These are phyloP conservation scores for Forpus xanthops DNA, from an alignment of 2,797 vertebrate genomes.

Conservation along the genomic window DNA sequence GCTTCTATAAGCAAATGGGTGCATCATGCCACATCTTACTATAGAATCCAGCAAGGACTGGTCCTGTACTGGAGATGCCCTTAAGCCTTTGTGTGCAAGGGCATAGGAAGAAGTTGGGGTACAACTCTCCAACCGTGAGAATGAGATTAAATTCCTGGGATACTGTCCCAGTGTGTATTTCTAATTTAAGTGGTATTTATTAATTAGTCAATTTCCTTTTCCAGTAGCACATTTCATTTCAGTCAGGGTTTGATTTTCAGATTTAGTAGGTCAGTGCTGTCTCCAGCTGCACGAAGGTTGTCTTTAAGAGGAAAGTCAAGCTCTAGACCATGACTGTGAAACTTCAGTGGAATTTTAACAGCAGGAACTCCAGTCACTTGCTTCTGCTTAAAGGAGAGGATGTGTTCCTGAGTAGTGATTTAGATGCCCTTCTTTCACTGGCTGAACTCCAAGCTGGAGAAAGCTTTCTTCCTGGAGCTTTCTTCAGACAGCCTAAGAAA, in stretches of 20 bases:
- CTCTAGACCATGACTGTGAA: neutral
- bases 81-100: neutral
- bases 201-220: neutral
- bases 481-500: neutral
- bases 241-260: neutral
- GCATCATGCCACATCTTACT: neutral
- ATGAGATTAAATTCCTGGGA: neutral
- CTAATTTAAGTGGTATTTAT: neutral
- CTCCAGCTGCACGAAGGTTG: neutral
- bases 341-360: neutral
- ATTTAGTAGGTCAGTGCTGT: neutral
- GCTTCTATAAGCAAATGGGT: neutral
- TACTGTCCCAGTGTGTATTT: neutral
- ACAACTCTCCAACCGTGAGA: neutral
- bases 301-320: neutral
- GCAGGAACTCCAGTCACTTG: neutral
- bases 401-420: neutral
- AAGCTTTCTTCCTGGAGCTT: neutral
- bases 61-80: neutral
- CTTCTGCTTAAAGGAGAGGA: neutral
- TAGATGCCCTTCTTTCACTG: neutral
- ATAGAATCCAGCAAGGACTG: neutral
- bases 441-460: neutral
- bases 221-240: neutral
- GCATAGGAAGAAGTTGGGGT: neutral